Evolutionary conservation across 1,140 invertebrate genomes (phyloP), one percentile per base, ranked within the genome.

Genomic region (Homarus americanus): DNA sequence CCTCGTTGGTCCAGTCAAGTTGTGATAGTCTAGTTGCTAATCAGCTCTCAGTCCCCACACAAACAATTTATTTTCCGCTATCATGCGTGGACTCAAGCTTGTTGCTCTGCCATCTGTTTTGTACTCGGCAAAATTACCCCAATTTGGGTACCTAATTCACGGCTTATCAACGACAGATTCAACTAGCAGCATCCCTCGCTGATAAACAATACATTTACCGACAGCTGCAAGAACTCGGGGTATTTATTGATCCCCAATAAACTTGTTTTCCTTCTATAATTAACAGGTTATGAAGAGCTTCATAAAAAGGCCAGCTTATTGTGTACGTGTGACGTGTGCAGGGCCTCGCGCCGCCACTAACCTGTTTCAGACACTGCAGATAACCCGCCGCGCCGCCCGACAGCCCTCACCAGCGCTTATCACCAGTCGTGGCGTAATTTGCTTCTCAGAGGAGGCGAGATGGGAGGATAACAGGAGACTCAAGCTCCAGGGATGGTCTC

Each of bases 211-310:
- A 32, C 58, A 66, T 66, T 69, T 84, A 49, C 58, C 32, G 83
- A 76, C 72, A 86, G 41, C 36, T 53, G 41, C 83, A 44, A 76
- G 72, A 86, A 66, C 58, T 15, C 17, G n/a, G 1, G n/a, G 66
- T 85, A 86, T 58, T 86, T 86, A 86, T 86, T 86, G 72, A 75
- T 24, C 41, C n/a, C 28, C 83, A 53, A 86, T 86, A 86, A 86
- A 86, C 83, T 86, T 75, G 83, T 75, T 86, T 73, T 40, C 83
- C 83, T 69, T 36, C 69, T 86, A 75, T 86, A 86, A 86, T 86
- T 86, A 86, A 76, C 83, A 76, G 83, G 69, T 86, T 75, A 86
- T 86, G 83, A 86, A 86, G 83, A 76, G 83, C 34, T 36, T 20
- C 10, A 75, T 75, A 86, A 86, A 86, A 86, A 86, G 40, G 15